Conservation (phyloP, 1,140 invertebrate species). For the Campodea augens region DNA sequence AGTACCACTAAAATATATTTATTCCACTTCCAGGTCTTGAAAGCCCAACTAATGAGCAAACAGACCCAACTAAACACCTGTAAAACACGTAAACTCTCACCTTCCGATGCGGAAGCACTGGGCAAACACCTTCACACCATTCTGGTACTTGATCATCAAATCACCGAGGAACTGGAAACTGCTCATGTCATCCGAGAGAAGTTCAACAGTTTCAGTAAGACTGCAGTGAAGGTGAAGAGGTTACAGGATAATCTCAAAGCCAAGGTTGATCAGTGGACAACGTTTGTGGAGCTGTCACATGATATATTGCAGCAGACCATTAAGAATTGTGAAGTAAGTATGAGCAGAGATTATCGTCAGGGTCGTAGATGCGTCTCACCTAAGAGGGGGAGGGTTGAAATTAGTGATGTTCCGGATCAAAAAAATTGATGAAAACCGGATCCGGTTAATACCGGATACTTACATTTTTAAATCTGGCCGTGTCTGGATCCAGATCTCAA, state of each 20-base stretch:
- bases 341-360: neutral
- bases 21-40: constrained; percentile 30
- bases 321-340: constrained; percentile 13
- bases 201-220: constrained; percentile 22
- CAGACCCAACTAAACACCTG: constrained; percentile 19
- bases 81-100: constrained; percentile 26
- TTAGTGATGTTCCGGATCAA: too few relatives aligned
- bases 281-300: constrained; percentile 15
- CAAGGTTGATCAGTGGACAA: constrained; percentile 15
- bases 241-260: constrained; percentile 14
- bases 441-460: too few relatives aligned
- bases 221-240: constrained; percentile 13
- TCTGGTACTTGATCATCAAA: constrained; percentile 40
- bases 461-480: too few relatives aligned
- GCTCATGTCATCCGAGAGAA: constrained; percentile 45
- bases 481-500: too few relatives aligned
- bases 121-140: constrained; percentile 43
- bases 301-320: constrained; percentile 14
- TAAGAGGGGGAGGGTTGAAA: too few relatives aligned
- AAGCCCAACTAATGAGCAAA: constrained; percentile 46
- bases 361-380: neutral
- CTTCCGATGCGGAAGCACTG: constrained; percentile 51
- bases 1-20: neutral
- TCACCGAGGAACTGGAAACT: constrained; percentile 51
- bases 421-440: too few relatives aligned